Evolutionary conservation across 2,113 vertebrate genomes (phyloP).

Genomic region (Neofelis nebulosa): DNA sequence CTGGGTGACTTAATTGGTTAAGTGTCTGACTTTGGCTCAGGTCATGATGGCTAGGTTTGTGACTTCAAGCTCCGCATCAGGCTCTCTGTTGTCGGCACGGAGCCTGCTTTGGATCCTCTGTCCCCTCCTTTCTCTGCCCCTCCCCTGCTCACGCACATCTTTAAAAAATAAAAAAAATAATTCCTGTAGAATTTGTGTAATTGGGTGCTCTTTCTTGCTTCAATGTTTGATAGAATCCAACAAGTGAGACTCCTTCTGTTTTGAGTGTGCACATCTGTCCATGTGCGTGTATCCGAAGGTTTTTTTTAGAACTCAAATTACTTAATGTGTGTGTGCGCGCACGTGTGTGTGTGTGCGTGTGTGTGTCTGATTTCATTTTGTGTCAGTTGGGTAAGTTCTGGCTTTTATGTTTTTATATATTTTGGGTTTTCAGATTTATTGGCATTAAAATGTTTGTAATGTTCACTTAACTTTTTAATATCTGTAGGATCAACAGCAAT

Average conservation of each 20-base stretch:
- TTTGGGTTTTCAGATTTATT: conserved; percentile 19
- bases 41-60: too few relatives aligned
- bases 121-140: too few relatives aligned
- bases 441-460: neutral
- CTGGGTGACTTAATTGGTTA: too few relatives aligned
- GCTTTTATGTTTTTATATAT: conserved; percentile 28
- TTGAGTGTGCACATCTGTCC: neutral
- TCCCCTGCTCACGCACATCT: too few relatives aligned
- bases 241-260: neutral
- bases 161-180: too few relatives aligned
- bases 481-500: neutral
- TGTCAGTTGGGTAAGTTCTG: neutral
- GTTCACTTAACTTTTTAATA: conserved; percentile 1
- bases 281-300: neutral
- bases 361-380: neutral
- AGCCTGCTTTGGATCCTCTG: too few relatives aligned
- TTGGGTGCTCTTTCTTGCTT: neutral
- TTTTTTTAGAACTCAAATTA: neutral
- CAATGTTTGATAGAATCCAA: neutral
- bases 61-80: too few relatives aligned
- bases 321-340: neutral
- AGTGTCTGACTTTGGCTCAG: too few relatives aligned
- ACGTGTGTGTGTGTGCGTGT: neutral
- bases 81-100: too few relatives aligned
- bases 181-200: neutral